Base-by-base conservation (phyloP, 2,888 invertebrate genomes). In the Heteropelma amictum region DNA sequence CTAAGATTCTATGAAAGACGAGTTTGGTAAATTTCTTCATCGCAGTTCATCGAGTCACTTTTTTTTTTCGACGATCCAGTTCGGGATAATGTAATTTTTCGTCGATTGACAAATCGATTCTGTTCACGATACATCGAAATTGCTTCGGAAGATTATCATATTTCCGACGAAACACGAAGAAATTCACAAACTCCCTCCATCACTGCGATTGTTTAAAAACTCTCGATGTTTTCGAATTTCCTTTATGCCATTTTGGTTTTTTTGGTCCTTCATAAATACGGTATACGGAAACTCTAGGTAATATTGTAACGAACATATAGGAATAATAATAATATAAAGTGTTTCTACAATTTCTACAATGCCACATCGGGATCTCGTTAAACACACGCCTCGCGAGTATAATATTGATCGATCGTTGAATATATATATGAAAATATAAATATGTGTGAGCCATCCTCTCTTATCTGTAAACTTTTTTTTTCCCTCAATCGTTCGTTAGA, bases 351-450 rank as follows among this genome's bases (percentile, higher is more conserved):
- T 74, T 74, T 74, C 74, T 74, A 74, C 74, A 74, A 74, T 70
- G 74, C 74, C 70, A 21, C 53, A 26, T 54, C 51, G 69, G 45
- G 38, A 51, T 72, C 33, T 49, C 58, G 68, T 68, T 58, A 40
- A 68, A 35, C 23, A n/a, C n/a, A 56, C 67, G 56, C 56, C 51
- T 58, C 58, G 68, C 68, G 51, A 60, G 19, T 60, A 14, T 19
- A 35, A 56, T 33, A 26, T 53, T 33, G 56, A 47, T 67, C 56
- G 47, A 53, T 65, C 45, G 45, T 65, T 40, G 64, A 42, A 28
- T 64, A 30, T n/a, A n/a, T n/a, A n/a, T 76, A 72, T 71, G 17
- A 77, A 79, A 79, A 79, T 77, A 76, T 63, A 77, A 71, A 77
- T 74, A 75, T 47, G 58, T 42, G 26, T 40, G 14, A 33, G 10